These are phyloP conservation scores for Actenoides hombroni DNA, from an alignment of 2,113 vertebrate genomes.

Conservation along the genomic window DNA sequence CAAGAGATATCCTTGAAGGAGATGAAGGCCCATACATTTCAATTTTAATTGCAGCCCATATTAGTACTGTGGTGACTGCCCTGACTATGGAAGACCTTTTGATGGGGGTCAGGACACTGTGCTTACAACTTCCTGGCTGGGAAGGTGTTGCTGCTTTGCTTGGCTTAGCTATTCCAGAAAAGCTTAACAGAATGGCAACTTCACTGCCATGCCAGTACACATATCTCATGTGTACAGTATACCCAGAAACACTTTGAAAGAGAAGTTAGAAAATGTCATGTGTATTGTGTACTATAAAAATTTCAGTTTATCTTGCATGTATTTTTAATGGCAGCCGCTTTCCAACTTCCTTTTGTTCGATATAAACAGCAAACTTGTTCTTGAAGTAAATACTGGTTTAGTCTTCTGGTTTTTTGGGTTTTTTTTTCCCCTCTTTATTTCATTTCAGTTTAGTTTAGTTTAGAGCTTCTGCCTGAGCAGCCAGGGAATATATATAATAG, in stretches of 20 bases:
- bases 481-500: conserved; percentile 73
- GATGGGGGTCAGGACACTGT: no score
- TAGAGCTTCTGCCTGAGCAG: conserved; percentile 68
- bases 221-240: conserved; percentile 21
- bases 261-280: conserved; percentile 48
- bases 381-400: conserved; percentile 73
- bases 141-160: not conserved
- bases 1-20: not conserved
- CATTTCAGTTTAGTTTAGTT: conserved; percentile 59
- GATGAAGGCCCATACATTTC: not conserved
- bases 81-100: not conserved
- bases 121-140: not conserved
- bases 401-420: conserved; percentile 48
- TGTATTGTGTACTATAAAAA: conserved; percentile 65
- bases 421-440: conserved; percentile 34
- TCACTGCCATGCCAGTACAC: conserved; percentile 52
- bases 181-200: conserved; percentile 39
- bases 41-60: not conserved
- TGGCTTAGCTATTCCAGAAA: conserved; percentile 46
- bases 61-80: not conserved
- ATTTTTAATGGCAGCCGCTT: conserved; percentile 74
- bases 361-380: conserved; percentile 70
- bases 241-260: conserved; percentile 60
- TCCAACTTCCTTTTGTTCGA: conserved; percentile 63
- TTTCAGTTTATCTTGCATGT: conserved; percentile 63